Conservation (phyloP, 2,113 vertebrate genomes). For the Narcine bancroftii region DNA sequence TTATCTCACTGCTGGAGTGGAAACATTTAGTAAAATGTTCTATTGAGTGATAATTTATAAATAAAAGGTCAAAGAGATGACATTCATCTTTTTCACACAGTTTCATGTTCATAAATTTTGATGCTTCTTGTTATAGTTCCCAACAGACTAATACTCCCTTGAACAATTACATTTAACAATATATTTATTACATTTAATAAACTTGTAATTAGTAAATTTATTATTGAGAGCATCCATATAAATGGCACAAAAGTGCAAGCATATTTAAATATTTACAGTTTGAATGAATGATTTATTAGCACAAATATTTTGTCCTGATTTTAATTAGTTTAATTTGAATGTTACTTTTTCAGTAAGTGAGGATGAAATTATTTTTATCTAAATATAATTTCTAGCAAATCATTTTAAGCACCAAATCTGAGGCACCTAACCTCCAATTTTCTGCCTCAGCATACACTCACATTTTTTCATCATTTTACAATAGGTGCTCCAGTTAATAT, state of each 20-base stretch:
- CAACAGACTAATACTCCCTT: background rate
- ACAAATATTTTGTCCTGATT: conserved; percentile 24
- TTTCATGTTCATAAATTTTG: conserved; percentile 2
- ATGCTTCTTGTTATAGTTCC: background rate
- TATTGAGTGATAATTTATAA: background rate
- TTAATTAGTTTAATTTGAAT: conserved; percentile 29
- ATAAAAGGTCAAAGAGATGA: background rate
- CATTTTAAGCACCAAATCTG: background rate
- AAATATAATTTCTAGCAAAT: background rate
- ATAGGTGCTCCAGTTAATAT: background rate
- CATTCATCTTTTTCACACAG: background rate
- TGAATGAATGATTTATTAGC: background rate
- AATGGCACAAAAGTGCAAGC: background rate
- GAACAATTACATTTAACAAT: conserved; percentile 9
- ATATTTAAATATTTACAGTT: background rate
- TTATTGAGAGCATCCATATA: background rate
- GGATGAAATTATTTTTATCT: conserved; percentile 17
- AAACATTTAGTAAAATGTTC: background rate
- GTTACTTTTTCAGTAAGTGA: conserved; percentile 9
- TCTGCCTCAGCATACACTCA: background rate
- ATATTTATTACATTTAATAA: conserved; percentile 20
- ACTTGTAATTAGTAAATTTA: conserved; percentile 29
- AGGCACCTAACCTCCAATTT: background rate
- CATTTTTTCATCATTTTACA: background rate
- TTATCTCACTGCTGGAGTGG: background rate